A percentile compares a stretch with the other conserved stretches of the same genome.
These are phyloP conservation scores for Lapara coniferarum DNA, from an alignment of 2,888 invertebrate genomes.

Conservation along the genomic window DNA sequence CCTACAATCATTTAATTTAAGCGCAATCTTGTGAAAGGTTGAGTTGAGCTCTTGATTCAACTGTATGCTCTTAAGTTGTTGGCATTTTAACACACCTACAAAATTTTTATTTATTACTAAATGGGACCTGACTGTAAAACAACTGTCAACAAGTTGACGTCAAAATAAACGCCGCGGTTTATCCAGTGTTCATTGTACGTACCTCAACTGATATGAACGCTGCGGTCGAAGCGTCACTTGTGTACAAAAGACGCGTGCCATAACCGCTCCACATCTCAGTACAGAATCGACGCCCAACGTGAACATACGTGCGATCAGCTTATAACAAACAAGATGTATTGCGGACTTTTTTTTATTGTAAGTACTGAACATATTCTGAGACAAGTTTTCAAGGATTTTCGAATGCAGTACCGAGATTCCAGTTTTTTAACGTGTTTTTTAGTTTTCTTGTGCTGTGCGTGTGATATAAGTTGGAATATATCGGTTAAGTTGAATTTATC, in stretches of 20 bases:
- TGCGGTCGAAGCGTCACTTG: neutral
- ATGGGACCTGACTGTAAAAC: no score
- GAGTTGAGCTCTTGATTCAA: no score
- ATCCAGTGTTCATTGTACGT: neutral
- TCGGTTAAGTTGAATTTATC: neutral
- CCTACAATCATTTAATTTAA: no score
- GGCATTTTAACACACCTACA: no score
- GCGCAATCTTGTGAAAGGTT: no score
- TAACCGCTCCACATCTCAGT: neutral
- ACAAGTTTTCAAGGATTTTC: constrained; percentile 20
- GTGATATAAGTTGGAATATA: neutral
- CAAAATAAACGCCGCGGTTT: neutral
- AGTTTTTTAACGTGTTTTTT: constrained; percentile 7
- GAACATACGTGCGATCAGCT: neutral
- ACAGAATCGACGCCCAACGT: neutral
- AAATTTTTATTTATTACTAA: no score
- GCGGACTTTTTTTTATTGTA: constrained; percentile 29
- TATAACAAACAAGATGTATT: neutral
- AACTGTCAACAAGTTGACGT: neutral
- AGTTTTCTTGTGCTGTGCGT: constrained; percentile 1
- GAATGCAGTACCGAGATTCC: constrained; percentile 10
- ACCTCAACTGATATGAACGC: neutral
- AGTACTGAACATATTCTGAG: constrained; percentile 26
- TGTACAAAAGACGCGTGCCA: constrained; percentile 10
- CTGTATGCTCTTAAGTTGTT: no score